Evolutionary conservation across 1,140 invertebrate genomes (phyloP).

Genomic region (Lordiphosa stackelbergi): DNA sequence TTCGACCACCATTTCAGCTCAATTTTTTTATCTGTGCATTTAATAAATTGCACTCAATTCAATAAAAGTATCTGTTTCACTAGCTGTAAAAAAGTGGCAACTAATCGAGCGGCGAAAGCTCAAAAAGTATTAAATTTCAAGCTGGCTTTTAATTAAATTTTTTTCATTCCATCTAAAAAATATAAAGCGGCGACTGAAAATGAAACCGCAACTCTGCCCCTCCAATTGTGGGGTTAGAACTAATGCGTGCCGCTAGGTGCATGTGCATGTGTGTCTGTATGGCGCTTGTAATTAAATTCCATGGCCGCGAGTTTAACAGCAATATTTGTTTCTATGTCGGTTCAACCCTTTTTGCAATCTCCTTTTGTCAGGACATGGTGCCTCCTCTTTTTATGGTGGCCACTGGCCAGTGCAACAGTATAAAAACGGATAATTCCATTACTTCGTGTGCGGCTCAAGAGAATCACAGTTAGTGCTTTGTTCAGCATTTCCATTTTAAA

Average conservation of each 20-base stretch:
- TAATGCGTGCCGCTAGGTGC: constrained; percentile 7
- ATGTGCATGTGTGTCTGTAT: constrained; percentile 15
- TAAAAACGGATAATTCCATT: constrained; percentile 63
- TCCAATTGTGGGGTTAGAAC: constrained; percentile 22
- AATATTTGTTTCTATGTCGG: constrained; percentile 61
- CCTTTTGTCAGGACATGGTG: constrained; percentile 27
- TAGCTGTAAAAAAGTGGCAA: constrained; percentile 40
- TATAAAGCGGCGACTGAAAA: constrained; percentile 2
- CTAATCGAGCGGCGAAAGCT: constrained; percentile 38
- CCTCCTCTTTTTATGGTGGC: constrained; percentile 38
- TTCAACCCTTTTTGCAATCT: constrained; percentile 1
- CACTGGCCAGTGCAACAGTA: constrained; percentile 53
- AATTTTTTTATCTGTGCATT: no score
- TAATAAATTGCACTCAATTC: no score
- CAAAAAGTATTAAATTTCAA: constrained; percentile 42
- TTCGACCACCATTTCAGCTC: no score
- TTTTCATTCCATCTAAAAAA: constrained; percentile 12
- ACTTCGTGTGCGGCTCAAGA: constrained; percentile 18
- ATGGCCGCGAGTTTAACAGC: constrained; percentile 58
- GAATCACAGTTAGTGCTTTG: no score
- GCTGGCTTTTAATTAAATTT: constrained; percentile 56
- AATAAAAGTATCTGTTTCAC: background rate
- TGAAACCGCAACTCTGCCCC: constrained; percentile 38
- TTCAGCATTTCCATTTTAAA: no score
- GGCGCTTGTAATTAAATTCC: constrained; percentile 69